These are phyloP conservation scores for Lamprologus sp. DNA, from an alignment of 2,113 vertebrate genomes.

Conservation along the genomic window DNA sequence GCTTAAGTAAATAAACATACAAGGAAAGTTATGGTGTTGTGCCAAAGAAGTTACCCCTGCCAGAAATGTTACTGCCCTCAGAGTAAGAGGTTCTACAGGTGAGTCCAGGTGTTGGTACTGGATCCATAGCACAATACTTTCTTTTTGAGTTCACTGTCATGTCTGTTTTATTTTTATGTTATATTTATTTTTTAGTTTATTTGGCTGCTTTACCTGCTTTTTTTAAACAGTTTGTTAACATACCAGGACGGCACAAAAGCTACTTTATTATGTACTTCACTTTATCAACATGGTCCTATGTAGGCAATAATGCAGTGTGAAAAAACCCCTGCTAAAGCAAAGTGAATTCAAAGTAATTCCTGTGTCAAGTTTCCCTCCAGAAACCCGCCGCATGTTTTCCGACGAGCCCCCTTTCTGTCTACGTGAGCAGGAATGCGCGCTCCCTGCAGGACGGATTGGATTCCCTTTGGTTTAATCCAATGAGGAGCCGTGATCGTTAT, in stretches of 20 bases:
- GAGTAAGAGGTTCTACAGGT: not conserved
- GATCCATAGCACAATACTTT: not conserved
- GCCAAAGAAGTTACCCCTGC: not conserved
- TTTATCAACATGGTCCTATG: not conserved
- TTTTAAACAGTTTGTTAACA: not conserved
- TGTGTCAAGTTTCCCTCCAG: not conserved
- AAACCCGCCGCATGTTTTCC: slow-evolving; percentile 51
- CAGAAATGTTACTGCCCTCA: not conserved
- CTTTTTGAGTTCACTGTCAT: not conserved
- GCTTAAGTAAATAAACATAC: not conserved
- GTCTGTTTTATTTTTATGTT: not conserved
- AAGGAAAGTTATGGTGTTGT: not conserved
- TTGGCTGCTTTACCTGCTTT: not conserved
- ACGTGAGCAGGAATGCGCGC: slow-evolving; percentile 49
- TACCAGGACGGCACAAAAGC: not conserved
- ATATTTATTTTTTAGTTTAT: not conserved
- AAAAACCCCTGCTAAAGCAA: not conserved
- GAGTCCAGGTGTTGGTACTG: not conserved
- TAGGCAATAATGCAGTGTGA: not conserved
- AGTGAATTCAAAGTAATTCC: not conserved
- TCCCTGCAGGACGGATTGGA: slow-evolving; percentile 33
- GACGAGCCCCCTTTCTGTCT: not conserved
- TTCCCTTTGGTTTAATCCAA: slow-evolving; percentile 44
- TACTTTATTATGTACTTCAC: not conserved
- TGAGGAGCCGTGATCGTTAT: not conserved